phyloP scores from a whole-genome alignment of 1,140 invertebrate species.

The Hypothenemus hampei region DNA sequence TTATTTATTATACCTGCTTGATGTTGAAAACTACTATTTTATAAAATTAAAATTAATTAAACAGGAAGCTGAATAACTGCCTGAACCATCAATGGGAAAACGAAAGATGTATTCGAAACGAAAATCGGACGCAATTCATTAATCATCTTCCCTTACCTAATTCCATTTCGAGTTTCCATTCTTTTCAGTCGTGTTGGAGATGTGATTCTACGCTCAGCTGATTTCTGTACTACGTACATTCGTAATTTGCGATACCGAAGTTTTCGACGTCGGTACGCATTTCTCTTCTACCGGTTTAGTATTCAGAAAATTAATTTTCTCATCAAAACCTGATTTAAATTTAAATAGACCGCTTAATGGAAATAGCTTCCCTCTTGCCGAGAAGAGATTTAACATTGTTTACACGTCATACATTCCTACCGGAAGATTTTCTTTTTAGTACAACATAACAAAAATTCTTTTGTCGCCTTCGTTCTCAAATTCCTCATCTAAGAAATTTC shows the following conservation, averaged over 20 bases:
- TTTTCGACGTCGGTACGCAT: slow-evolving; percentile 5
- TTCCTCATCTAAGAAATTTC: too few relatives aligned
- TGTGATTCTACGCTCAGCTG: slow-evolving; percentile 12
- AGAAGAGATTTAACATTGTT: slow-evolving; percentile 6
- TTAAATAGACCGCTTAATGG: slow-evolving; percentile 1
- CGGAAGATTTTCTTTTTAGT: too few relatives aligned
- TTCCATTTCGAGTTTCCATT: slow-evolving; percentile 5
- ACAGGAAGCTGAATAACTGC: not conserved
- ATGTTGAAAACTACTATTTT: not conserved
- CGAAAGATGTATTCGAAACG: slow-evolving; percentile 5
- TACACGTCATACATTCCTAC: too few relatives aligned
- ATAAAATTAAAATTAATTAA: not conserved
- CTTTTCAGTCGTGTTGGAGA: slow-evolving; percentile 5
- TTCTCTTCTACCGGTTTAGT: slow-evolving; percentile 6
- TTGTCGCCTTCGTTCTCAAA: too few relatives aligned
- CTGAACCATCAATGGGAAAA: not conserved
- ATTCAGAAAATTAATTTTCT: slow-evolving; percentile 14
- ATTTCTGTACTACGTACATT: slow-evolving; percentile 9
- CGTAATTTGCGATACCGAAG: slow-evolving; percentile 2
- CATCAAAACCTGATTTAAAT: slow-evolving; percentile 9
- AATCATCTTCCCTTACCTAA: slow-evolving; percentile 4
- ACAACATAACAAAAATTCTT: too few relatives aligned
- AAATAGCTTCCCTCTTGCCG: slow-evolving; percentile 1
- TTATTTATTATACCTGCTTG: not conserved
- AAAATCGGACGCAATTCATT: slow-evolving; percentile 5